phyloP scores from a whole-genome alignment of 1,140 invertebrate genomes.

The Lucilia cuprina region DNA sequence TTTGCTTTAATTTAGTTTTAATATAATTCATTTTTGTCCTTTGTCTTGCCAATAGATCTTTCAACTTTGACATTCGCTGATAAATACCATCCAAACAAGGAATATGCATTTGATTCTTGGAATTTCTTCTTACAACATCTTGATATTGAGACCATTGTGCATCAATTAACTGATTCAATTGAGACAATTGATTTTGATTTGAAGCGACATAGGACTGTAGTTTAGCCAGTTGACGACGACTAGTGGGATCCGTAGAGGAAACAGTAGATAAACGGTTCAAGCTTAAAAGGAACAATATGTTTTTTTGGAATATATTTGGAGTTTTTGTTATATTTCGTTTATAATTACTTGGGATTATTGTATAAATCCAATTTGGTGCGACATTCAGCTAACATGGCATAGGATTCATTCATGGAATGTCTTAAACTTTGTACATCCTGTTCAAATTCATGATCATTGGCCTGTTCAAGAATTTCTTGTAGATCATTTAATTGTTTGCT shows the following conservation, averaged over 20 bases:
- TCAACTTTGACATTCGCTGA: constrained; percentile 71
- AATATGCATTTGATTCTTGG: constrained; percentile 64
- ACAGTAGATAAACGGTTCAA: constrained; percentile 51
- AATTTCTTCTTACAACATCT: constrained; percentile 64
- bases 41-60: constrained; percentile 68
- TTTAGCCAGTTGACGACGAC: constrained; percentile 65
- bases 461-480: constrained; percentile 65
- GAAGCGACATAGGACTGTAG: constrained; percentile 69
- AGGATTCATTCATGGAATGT: constrained; percentile 68
- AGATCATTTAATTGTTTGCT: constrained; percentile 64
- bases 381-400: constrained; percentile 71
- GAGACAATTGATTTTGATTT: constrained; percentile 69
- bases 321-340: neutral
- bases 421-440: constrained; percentile 64
- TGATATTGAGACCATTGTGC: constrained; percentile 69
- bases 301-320: neutral
- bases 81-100: constrained; percentile 73
- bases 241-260: constrained; percentile 63
- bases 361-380: constrained; percentile 63
- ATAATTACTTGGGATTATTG: constrained; percentile 67
- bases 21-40: constrained; percentile 62
- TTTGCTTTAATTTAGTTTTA: constrained; percentile 55
- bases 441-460: constrained; percentile 61
- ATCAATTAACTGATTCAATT: constrained; percentile 68
- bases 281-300: constrained; percentile 35